Evolutionary conservation across 2,888 invertebrate species (phyloP).

Genomic region (Chalcis sispes): DNA sequence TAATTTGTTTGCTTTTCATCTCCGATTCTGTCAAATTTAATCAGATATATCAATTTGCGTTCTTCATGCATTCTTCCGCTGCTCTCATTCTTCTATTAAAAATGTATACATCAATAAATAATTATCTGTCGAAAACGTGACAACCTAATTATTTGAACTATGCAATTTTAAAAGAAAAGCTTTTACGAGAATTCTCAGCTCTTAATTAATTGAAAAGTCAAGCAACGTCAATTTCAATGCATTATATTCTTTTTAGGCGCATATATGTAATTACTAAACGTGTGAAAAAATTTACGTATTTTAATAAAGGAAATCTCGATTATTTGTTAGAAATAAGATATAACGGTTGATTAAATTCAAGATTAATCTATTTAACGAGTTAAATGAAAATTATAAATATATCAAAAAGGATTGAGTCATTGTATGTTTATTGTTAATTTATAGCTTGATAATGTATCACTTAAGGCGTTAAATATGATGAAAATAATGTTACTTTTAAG

Average conservation of each 20-base stretch:
- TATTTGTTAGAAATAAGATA: too few species aligned
- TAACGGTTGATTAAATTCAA: too few species aligned
- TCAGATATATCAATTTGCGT: not conserved
- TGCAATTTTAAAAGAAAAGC: conserved; percentile 15
- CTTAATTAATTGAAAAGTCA: not conserved
- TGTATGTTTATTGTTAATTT: too few species aligned
- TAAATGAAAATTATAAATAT: too few species aligned
- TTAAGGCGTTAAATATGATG: too few species aligned
- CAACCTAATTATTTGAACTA: conserved; percentile 2
- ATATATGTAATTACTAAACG: not conserved
- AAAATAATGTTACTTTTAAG: too few species aligned
- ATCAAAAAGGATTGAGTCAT: too few species aligned
- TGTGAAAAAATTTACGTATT: not conserved
- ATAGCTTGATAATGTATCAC: too few species aligned
- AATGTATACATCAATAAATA: conserved; percentile 18
- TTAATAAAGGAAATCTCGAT: not conserved
- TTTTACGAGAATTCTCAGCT: conserved; percentile 8
- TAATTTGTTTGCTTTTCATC: not conserved
- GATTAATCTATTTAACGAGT: too few species aligned
- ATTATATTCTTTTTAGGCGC: not conserved
- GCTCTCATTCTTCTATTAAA: not conserved
- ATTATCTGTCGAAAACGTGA: not conserved
- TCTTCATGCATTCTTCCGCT: not conserved
- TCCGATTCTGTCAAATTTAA: not conserved
- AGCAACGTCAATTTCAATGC: conserved; percentile 3